A percentile compares a stretch with the other conserved stretches of the same genome.
These are phyloP conservation scores for Pachycephala philippinensis DNA, from an alignment of 2,113 vertebrate genomes.

Conservation along the genomic window DNA sequence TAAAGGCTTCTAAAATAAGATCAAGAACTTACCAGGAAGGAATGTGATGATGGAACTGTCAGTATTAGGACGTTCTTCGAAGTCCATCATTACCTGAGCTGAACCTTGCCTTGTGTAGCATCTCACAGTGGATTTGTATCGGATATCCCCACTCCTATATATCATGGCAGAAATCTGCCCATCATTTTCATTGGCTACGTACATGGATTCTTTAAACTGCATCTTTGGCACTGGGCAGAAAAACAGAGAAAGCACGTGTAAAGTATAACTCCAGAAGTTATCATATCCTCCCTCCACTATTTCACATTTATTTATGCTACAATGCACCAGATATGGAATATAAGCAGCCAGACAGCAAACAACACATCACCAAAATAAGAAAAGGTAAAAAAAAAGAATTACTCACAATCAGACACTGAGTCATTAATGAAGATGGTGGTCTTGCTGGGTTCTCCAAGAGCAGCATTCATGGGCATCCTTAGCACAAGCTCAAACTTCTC, in stretches of 20 bases:
- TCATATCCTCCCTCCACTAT: not conserved
- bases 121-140: conserved; percentile 83
- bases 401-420: conserved; percentile 89
- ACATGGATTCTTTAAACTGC: conserved; percentile 84
- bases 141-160: conserved; percentile 84
- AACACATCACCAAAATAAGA: not conserved
- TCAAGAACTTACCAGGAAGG: conserved; percentile 79
- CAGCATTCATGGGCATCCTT: conserved; percentile 87
- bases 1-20: not conserved
- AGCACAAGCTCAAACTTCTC: conserved; percentile 90
- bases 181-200: conserved; percentile 79
- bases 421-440: conserved; percentile 86
- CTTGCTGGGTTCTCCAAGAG: conserved; percentile 86
- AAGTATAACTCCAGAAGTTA: not conserved
- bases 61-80: conserved; percentile 91
- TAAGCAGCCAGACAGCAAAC: not conserved
- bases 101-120: conserved; percentile 93
- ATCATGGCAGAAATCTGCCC: conserved; percentile 78
- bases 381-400: not conserved
- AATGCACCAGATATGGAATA: not conserved
- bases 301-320: not conserved
- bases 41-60: conserved; percentile 85
- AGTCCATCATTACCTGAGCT: conserved; percentile 95
- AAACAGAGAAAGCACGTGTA: not conserved
- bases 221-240: conserved; percentile 84